Base-by-base conservation (phyloP, 2,888 invertebrate species). In the Oxytorus armatus region DNA sequence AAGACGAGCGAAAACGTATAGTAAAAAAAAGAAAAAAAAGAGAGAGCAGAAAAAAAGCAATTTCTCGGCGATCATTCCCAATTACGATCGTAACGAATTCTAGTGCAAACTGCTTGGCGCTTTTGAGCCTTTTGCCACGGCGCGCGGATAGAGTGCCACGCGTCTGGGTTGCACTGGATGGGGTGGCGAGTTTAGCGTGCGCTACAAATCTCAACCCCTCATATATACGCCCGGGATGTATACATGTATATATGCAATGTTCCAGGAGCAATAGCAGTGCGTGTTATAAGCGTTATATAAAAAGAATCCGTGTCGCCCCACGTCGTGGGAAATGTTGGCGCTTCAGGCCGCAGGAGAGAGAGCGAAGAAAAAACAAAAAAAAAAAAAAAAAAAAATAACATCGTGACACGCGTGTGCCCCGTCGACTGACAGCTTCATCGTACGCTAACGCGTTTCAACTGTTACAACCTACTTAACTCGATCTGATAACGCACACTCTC, bases 31-130 rank as follows among this genome's bases (percentile, higher is more conserved):
- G 70, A 21, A 47, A 42, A 72, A 47, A 55, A 42, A 68, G 47
- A 55, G 8, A 53, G 29, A 59, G 36, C 10, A 14, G 18, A 55
- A 66, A 66, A 75, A 76, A 84, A 83, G 73, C 84, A 85, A 91
- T 91, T 90, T 90, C 86, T 87, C 88, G 89, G 82, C 85, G 88
- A 90, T 91, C 88, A 89, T 86, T 82, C 69, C 86, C 86, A 89
- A 91, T 90, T 90, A 88, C 84, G 83, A 86, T 86, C 88, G 89
- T 88, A 86, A 89, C 91, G 89, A 90, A 90, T 89, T 86, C 82
- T 73, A 65, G 70, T 73, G 73, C 76, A 75, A 82, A 83, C 81
- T 80, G 73, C 69, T 61, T 55, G 72, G 79, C 29, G 72, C 36
- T 72, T 66, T 73, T 72, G 66, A 76, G 59, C 69, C 63, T 70